Conservation (phyloP, 2,888 invertebrate species). For the Neoitamus cyanurus region DNA sequence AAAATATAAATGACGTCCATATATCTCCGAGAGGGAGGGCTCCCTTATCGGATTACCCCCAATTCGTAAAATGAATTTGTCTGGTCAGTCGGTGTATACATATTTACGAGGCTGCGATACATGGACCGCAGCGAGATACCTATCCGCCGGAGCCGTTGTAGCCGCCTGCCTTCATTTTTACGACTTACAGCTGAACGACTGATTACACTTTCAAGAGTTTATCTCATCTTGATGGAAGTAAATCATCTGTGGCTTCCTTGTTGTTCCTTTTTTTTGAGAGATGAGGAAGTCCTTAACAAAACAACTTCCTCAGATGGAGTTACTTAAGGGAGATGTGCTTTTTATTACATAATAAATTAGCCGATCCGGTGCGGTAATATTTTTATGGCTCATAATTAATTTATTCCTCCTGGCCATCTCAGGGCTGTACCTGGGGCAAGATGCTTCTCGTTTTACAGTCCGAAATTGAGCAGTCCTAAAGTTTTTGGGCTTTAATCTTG, state of each 20-base stretch:
- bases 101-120: conserved; percentile 12
- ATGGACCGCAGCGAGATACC: neutral
- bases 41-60: conserved; percentile 48
- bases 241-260: conserved; percentile 48
- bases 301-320: conserved; percentile 40
- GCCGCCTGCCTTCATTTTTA: conserved; percentile 40
- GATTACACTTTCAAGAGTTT: conserved; percentile 50
- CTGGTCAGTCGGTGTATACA: conserved; percentile 45
- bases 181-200: conserved; percentile 50
- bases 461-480: neutral
- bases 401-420: neutral
- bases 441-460: neutral
- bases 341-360: conserved; percentile 42
- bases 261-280: conserved; percentile 1
- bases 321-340: conserved; percentile 40
- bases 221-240: conserved; percentile 50
- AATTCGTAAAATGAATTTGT: conserved; percentile 47
- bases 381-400: conserved; percentile 30
- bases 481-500: neutral
- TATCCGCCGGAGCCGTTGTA: neutral
- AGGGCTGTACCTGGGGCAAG: neutral
- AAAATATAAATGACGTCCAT: conserved; percentile 50
- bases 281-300: conserved; percentile 34
- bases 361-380: conserved; percentile 21
- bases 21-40: conserved; percentile 19